Evolutionary conservation across 2,888 invertebrate genomes (phyloP), one percentile per base, ranked within the genome.

Genomic region (Teleiodes luculella): DNA sequence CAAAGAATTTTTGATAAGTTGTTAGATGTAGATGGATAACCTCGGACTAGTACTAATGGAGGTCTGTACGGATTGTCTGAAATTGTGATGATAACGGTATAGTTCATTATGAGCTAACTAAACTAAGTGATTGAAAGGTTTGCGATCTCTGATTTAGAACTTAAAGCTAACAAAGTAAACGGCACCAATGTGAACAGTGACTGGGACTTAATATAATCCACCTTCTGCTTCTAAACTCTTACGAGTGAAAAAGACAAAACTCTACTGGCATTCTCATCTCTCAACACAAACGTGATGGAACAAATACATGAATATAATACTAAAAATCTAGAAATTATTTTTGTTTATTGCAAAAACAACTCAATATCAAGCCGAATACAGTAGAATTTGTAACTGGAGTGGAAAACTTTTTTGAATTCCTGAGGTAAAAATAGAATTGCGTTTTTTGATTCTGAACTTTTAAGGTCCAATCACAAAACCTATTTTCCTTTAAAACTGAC

Each of bases 231-330:
- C 71, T 70, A 66, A 76, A 71, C 65, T 66, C 65, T 67, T 76
- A 75, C 66, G 76, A 66, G 67, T 67, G 79, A 86, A 67, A 76
- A 74, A 73, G 85, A 84, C 75, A 65, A 70, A 72, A 70, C 78
- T 84, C 85, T 84, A 82, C 83, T 85, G 75, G 81, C 80, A 80
- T 86, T 87, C 86, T 86, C 86, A 86, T 86, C 80, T 80, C 76
- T 75, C 79, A 70, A 76, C 76, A 83, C 78, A 81, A 80, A 85
- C 84, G 83, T 84, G 83, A 84, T 84, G 78, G 78, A 83, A 83
- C 83, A 86, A 86, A 86, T 80, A 86, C 81, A 86, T 86, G 86
- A 87, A 86, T 85, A 86, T 85, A 82, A 84, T 83, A 81, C 80
- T 82, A 78, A 83, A 78, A 86, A 83, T 83, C 80, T 83, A 79